phyloP scores from a whole-genome alignment of 1,140 invertebrate species.

The Nasonia giraulti region DNA sequence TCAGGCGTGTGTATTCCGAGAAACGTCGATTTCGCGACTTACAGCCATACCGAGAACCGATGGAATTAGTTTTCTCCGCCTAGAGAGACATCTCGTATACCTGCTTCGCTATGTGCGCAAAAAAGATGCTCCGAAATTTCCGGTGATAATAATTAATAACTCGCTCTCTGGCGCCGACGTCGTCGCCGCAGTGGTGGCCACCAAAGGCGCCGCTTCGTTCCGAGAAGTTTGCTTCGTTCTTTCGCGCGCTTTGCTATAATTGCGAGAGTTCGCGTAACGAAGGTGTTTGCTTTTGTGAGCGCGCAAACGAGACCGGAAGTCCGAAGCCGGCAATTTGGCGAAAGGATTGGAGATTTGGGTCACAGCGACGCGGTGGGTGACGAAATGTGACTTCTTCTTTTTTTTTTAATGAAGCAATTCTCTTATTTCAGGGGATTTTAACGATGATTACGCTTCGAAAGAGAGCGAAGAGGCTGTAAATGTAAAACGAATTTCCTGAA shows the following conservation, averaged over 20 bases:
- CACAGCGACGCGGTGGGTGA: not conserved
- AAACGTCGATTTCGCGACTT: not conserved
- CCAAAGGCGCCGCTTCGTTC: slow-evolving; percentile 10
- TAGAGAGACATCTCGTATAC: not conserved
- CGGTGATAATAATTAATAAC: slow-evolving; percentile 4
- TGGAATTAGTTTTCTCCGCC: not conserved
- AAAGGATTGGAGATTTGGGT: not conserved
- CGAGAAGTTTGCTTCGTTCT: slow-evolving; percentile 26
- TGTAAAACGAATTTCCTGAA: not conserved
- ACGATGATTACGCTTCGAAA: not conserved
- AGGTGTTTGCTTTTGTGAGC: slow-evolving; percentile 11
- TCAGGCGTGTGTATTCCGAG: not conserved
- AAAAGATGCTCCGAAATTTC: not conserved
- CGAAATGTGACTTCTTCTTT: not conserved
- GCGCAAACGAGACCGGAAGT: slow-evolving; percentile 29
- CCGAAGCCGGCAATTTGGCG: not conserved
- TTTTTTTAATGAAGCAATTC: slow-evolving; percentile 18
- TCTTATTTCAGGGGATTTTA: not conserved
- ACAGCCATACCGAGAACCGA: not conserved
- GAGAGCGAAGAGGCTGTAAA: not conserved
- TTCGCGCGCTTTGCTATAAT: not conserved
- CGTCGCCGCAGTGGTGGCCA: not conserved
- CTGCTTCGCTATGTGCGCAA: not conserved
- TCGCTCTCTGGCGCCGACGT: not conserved
- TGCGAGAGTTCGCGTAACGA: not conserved